phyloP scores from a whole-genome alignment of 2,113 vertebrate genomes.

The Scatophagus argus region DNA sequence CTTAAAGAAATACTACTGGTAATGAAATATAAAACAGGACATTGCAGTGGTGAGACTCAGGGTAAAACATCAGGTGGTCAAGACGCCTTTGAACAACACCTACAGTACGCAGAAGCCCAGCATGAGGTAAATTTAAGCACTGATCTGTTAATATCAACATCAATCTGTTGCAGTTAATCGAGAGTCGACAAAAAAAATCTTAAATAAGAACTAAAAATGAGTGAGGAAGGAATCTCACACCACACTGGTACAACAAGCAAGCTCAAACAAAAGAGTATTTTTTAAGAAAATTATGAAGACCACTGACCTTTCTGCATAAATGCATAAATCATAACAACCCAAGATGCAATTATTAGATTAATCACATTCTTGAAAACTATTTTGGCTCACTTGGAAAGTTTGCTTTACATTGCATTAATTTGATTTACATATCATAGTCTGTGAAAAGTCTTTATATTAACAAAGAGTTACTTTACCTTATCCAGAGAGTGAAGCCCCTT shows the following conservation, averaged over 20 bases:
- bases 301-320: not conserved
- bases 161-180: not conserved
- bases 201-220: not conserved
- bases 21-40: not conserved
- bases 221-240: not conserved
- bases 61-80: not conserved
- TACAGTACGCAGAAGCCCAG: not conserved
- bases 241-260: not conserved
- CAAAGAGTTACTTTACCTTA: constrained; percentile 56
- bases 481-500: constrained; percentile 23
- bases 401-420: not conserved
- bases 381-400: not conserved
- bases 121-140: not conserved
- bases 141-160: not conserved
- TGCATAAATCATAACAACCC: not conserved
- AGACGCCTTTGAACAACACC: not conserved
- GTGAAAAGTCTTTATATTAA: not conserved
- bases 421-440: not conserved
- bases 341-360: not conserved
- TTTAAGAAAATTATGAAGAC: not conserved
- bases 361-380: not conserved
- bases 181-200: not conserved
- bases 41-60: not conserved
- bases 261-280: not conserved
- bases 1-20: not conserved